Evolutionary conservation across 2,888 invertebrate species (phyloP).

Genomic region (Perithous albicinctus): DNA sequence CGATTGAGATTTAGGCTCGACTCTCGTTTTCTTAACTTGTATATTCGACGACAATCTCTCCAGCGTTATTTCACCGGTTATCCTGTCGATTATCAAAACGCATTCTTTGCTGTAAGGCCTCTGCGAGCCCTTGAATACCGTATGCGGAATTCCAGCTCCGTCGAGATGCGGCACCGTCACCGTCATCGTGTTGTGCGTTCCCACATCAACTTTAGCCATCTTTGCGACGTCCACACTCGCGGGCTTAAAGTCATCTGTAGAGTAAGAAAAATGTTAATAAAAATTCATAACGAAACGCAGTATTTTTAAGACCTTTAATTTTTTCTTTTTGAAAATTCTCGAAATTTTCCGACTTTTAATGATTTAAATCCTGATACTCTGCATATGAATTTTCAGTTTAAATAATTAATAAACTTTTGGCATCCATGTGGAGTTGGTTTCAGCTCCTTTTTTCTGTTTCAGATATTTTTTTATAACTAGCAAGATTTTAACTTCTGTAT

Average conservation of each 20-base stretch:
- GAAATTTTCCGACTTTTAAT: too few species aligned
- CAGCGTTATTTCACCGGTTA: conserved; percentile 96
- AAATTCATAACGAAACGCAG: neutral
- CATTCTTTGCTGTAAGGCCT: conserved; percentile 97
- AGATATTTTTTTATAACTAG: too few species aligned
- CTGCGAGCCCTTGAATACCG: conserved; percentile 97
- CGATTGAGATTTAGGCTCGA: conserved; percentile 77
- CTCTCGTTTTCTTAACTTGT: conserved; percentile 95
- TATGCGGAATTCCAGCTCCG: conserved; percentile 95
- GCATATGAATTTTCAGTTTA: too few species aligned
- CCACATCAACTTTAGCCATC: conserved; percentile 95
- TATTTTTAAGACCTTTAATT: conserved; percentile 4
- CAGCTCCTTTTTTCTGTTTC: too few species aligned
- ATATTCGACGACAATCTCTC: conserved; percentile 97
- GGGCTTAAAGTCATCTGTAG: conserved; percentile 99
- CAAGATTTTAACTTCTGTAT: too few species aligned
- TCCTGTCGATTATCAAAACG: conserved; percentile 96
- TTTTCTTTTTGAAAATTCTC: neutral
- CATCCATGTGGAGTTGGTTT: too few species aligned
- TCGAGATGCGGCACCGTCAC: conserved; percentile 97
- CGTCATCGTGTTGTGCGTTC: conserved; percentile 95
- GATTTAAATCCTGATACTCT: too few species aligned
- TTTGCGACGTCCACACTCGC: conserved; percentile 98
- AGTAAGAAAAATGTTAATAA: conserved; percentile 80
- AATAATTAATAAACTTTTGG: too few species aligned